Evolutionary conservation across 2,113 vertebrate genomes (phyloP).

Genomic region (Phylloscopus whistleri): DNA sequence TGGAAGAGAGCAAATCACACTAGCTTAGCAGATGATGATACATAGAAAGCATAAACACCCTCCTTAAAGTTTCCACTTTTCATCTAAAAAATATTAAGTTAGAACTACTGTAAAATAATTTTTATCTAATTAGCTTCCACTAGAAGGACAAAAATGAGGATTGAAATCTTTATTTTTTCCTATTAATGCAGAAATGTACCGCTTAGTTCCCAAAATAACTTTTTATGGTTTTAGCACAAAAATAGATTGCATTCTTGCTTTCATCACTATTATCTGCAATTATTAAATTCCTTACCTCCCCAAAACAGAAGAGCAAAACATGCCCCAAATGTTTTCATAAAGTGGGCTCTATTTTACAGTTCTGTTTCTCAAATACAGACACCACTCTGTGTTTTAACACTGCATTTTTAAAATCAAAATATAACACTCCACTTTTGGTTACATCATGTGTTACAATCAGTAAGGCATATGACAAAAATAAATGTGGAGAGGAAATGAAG

Average conservation of each 20-base stretch:
- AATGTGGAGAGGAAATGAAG: constrained; percentile 41
- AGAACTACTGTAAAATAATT: neutral
- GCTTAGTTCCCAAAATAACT: neutral
- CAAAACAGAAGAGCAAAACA: neutral
- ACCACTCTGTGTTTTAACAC: neutral
- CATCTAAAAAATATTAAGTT: neutral
- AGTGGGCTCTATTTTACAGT: neutral
- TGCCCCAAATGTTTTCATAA: neutral
- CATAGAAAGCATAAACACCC: neutral
- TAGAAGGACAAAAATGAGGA: neutral
- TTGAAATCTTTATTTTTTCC: neutral
- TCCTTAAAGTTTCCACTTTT: neutral
- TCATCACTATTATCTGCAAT: neutral
- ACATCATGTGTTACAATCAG: neutral
- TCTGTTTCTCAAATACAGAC: neutral
- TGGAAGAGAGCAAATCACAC: neutral
- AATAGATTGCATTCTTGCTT: neutral
- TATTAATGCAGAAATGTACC: neutral
- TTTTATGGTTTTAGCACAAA: neutral
- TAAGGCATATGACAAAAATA: constrained; percentile 25
- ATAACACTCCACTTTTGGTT: neutral
- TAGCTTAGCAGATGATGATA: neutral
- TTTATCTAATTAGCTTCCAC: neutral
- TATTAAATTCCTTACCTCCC: neutral
- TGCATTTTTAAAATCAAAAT: neutral